Evolutionary conservation across 2,113 vertebrate genomes (phyloP), one percentile per base, ranked within the genome.

Genomic region (Dunckerocampus dactyliophorus): DNA sequence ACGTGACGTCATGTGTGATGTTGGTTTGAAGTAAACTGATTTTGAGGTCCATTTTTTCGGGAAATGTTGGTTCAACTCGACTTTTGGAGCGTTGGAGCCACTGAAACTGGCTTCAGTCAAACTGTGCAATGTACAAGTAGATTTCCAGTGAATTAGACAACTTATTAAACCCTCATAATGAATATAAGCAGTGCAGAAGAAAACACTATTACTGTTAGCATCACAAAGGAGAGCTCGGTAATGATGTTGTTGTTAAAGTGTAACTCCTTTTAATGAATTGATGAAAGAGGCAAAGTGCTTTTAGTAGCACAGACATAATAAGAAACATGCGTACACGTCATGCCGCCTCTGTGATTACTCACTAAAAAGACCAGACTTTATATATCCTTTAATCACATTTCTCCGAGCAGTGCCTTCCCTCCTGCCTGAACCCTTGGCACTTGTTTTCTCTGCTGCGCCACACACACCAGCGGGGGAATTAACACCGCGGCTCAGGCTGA

Each of bases 361-460:
- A 24, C 47, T 65, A 47, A 16, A 47, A 65, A 11, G 50, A 72
- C 0, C 1, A 74, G 52, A 31, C 59, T n/a, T 47, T 62, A 43
- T 62, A 71, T 62, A 76, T 74, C 58, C 74, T 19, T 73, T 77
- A 82, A 82, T 84, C 69, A 66, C 63, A 39, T 59, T 59, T 37
- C 67, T 75, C 60, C 52, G 59, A 63, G 47, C 61, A 74, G 63
- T 62, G 75, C 63, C 47, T 75, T 75, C 51, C 51, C 72, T 75
- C 31, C 57, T 63, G 45, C 57, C 57, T 63, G 63, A 83, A 81
- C 77, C 67, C 22, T 70, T 67, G 42, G 55, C 60, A 24, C 57
- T 72, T 16, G 3, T 75, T 73, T 76, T 66, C 63, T 74, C 63
- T 56, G 59, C 59, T 47, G 65, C 62, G 70, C 51, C 63, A 56